These are phyloP conservation scores for Acipenser ruthenus DNA, from an alignment of 2,797 vertebrate species.

Conservation along the genomic window DNA sequence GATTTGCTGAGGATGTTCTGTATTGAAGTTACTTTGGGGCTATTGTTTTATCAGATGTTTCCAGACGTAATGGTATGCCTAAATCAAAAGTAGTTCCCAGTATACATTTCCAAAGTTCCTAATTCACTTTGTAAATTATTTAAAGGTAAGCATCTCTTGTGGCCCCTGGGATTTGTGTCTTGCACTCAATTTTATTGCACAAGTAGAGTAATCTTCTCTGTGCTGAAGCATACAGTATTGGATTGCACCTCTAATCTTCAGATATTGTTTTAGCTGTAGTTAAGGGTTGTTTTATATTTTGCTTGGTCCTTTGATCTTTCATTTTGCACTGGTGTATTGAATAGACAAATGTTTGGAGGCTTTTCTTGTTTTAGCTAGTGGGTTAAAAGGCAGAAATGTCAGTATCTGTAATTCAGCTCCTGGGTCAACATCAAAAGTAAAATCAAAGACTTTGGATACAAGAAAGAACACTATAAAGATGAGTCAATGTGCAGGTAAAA, in stretches of 20 bases:
- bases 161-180: too few species aligned
- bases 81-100: too few species aligned
- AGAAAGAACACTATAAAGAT: conserved; percentile 20
- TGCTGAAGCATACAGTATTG: neutral
- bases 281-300: conserved; percentile 32
- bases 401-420: conserved; percentile 52
- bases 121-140: too few species aligned
- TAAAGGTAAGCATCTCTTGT: too few species aligned
- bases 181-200: too few species aligned
- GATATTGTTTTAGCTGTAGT: conserved; percentile 39
- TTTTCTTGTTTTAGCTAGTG: conserved; percentile 32
- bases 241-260: neutral
- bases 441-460: conserved; percentile 42
- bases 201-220: too few species aligned
- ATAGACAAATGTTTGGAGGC: too few species aligned
- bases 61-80: too few species aligned
- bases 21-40: too few species aligned
- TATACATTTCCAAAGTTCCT: too few species aligned
- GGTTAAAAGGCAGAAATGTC: conserved; percentile 44
- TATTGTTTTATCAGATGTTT: too few species aligned
- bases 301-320: conserved; percentile 40
- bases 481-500: neutral
- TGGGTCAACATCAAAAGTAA: conserved; percentile 47
- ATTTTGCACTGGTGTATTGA: neutral
- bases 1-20: too few species aligned